A percentile compares a stretch with the other conserved stretches of the same genome.
Evolutionary conservation across 30 jellyfish, hydroid and myxozoan species (phyloP).

Genomic region (Hydractinia echinata): DNA sequence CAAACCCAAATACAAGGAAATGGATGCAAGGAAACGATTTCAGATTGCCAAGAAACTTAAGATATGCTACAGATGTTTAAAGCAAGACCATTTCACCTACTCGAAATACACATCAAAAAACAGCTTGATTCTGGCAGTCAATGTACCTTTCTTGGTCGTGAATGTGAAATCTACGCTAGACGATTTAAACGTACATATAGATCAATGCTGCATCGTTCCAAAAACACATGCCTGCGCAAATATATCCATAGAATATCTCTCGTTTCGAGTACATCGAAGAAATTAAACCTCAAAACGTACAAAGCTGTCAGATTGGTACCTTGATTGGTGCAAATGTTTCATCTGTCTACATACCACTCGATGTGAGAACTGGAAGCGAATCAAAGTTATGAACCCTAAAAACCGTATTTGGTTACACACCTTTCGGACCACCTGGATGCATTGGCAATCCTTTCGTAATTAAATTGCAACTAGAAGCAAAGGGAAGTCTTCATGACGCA

Average conservation of each 20-base stretch:
- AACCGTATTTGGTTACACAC: slow-evolving; percentile 12
- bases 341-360: neutral
- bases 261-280: neutral
- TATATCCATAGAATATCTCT: neutral
- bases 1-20: neutral
- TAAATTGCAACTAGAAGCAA: neutral
- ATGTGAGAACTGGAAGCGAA: neutral
- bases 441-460: neutral
- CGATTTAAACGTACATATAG: neutral
- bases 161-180: neutral
- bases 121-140: slow-evolving; percentile 22
- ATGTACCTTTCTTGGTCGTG: neutral
- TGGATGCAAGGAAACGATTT: neutral
- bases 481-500: neutral
- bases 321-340: slow-evolving; percentile 19
- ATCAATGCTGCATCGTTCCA: neutral
- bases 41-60: neutral
- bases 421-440: neutral
- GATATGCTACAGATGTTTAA: neutral
- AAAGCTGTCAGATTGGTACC: neutral
- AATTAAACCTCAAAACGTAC: neutral
- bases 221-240: neutral
- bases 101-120: neutral
- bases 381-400: neutral
- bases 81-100: neutral